Percentiles rank a stretch among this genome's conserved stretches.
Conservation (phyloP, 2,888 invertebrate genomes). For the Dicyrtoma fusca region DNA sequence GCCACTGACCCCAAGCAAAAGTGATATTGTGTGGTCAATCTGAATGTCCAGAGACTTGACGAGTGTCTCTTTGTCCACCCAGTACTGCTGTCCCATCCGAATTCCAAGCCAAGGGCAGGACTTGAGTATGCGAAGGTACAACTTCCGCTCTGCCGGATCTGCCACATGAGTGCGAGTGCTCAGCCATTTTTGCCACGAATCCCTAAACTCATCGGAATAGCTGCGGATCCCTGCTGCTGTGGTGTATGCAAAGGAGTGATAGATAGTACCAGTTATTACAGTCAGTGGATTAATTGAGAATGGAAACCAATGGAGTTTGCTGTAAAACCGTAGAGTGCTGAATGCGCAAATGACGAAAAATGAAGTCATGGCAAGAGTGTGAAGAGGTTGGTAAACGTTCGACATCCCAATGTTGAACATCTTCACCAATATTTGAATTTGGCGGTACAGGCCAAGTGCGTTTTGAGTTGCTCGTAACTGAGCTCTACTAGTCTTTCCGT, state of each 20-base stretch:
- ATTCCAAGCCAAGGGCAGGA: neutral
- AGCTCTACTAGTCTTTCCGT: no score
- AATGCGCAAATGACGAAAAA: neutral
- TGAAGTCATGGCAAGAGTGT: neutral
- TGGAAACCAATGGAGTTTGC: neutral
- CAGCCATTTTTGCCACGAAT: neutral
- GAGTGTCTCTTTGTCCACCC: neutral
- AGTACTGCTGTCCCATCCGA: neutral
- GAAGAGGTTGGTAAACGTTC: neutral
- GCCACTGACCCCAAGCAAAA: neutral
- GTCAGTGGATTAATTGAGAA: neutral
- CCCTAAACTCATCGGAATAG: neutral
- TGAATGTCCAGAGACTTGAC: neutral
- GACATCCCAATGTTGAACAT: conserved; percentile 1
- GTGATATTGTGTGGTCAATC: neutral
- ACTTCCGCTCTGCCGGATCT: neutral
- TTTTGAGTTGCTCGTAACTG: neutral
- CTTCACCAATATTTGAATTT: neutral
- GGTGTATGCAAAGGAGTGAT: neutral
- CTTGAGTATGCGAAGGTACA: neutral
- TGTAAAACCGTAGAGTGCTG: neutral
- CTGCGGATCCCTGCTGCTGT: neutral
- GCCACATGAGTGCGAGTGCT: neutral
- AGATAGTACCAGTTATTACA: neutral
- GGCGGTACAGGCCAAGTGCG: neutral